These are phyloP conservation scores for Mellilla xanthometata DNA, from an alignment of 2,888 invertebrate genomes.

Conservation along the genomic window DNA sequence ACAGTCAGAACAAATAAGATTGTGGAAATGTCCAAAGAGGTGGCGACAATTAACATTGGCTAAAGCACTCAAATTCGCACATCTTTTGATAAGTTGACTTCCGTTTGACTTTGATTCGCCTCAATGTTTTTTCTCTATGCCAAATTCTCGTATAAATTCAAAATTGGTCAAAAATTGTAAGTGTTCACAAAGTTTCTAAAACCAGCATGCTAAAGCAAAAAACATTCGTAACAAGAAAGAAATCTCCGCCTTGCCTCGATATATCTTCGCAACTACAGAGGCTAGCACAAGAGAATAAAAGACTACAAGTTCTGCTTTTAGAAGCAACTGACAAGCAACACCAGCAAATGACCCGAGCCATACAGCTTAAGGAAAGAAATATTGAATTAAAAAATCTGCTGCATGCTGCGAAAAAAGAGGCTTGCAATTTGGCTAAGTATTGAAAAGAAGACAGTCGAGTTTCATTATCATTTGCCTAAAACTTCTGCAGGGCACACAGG, in stretches of 20 bases:
- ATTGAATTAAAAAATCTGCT: constrained; percentile 40
- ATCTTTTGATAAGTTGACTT: no score
- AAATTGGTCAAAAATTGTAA: not conserved
- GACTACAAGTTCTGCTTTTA: constrained; percentile 41
- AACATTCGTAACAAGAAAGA: constrained; percentile 17
- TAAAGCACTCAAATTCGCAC: no score
- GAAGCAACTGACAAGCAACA: constrained; percentile 64
- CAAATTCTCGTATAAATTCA: no score
- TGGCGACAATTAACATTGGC: no score
- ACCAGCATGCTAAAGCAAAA: constrained; percentile 42
- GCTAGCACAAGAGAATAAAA: constrained; percentile 44
- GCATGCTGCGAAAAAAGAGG: constrained; percentile 44
- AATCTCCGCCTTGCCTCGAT: constrained; percentile 15
- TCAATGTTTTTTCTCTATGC: no score
- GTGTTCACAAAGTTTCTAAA: no score
- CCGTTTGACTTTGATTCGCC: not conserved
- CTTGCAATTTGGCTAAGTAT: constrained; percentile 1
- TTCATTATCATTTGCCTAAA: no score
- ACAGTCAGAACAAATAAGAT: no score
- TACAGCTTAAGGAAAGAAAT: constrained; percentile 61
- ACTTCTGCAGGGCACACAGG: no score
- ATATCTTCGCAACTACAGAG: constrained; percentile 32
- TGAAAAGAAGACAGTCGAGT: not conserved
- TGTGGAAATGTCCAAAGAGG: no score
- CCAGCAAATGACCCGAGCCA: constrained; percentile 69